A percentile compares a stretch with the other conserved stretches of the same genome.
phyloP scores from a whole-genome alignment of 2,888 invertebrate genomes.

The Drosophila mercatorum region DNA sequence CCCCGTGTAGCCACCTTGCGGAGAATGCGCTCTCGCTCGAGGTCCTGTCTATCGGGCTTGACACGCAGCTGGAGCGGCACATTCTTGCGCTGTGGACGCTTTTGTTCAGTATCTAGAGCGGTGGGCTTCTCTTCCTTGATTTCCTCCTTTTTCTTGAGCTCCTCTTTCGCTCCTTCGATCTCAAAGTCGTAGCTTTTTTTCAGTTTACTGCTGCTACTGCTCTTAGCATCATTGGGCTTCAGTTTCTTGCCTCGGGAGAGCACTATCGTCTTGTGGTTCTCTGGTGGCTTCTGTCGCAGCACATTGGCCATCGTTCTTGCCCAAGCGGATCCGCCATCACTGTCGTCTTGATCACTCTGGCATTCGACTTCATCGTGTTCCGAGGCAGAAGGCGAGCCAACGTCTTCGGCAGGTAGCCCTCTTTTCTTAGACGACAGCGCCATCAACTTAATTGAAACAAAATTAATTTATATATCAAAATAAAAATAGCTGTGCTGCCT shows the following conservation, averaged over 20 bases:
- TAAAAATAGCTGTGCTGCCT: background rate
- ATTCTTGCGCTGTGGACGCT: slow-evolving; percentile 72
- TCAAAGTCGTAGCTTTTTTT: slow-evolving; percentile 87
- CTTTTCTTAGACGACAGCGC: slow-evolving; percentile 49
- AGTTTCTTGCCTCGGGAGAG: slow-evolving; percentile 92
- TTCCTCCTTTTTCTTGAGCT: slow-evolving; percentile 78
- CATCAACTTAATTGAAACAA: slow-evolving; percentile 29
- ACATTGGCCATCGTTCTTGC: slow-evolving; percentile 93
- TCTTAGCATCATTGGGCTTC: slow-evolving; percentile 85
- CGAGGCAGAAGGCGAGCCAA: background rate
- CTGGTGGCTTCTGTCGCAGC: slow-evolving; percentile 90
- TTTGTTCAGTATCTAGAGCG: slow-evolving; percentile 63
- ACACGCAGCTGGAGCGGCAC: slow-evolving; percentile 87
- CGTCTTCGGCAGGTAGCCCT: background rate
- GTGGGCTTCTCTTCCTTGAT: slow-evolving; percentile 84
- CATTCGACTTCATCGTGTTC: slow-evolving; percentile 49
- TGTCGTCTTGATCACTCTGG: slow-evolving; percentile 32
- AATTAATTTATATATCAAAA: background rate
- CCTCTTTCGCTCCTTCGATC: slow-evolving; percentile 86
- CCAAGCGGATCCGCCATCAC: slow-evolving; percentile 89
- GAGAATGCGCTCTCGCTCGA: slow-evolving; percentile 90
- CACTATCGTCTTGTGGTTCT: slow-evolving; percentile 90
- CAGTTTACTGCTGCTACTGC: slow-evolving; percentile 60
- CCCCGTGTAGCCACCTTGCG: slow-evolving; percentile 95
- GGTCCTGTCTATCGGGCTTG: slow-evolving; percentile 91